Conservation (phyloP, 2,888 invertebrate species). For the Pammene fasciana region DNA sequence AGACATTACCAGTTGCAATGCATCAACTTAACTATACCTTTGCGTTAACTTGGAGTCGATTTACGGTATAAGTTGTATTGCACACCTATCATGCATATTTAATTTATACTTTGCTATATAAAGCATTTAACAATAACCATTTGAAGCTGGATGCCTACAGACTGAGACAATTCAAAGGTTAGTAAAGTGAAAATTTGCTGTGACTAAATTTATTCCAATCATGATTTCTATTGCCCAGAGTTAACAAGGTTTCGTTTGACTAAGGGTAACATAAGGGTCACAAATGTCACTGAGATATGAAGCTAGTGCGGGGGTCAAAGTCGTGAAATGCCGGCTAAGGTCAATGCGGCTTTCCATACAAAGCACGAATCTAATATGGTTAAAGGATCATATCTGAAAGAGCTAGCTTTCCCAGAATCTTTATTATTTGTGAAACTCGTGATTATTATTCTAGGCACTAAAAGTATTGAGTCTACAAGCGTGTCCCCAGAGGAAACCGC, state of each 20-base stretch:
- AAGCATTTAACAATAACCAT: conserved; percentile 23
- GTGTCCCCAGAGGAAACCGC: no score
- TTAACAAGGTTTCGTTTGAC: conserved; percentile 12
- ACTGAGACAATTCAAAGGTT: conserved; percentile 5
- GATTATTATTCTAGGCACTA: no score
- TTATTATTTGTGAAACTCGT: background rate
- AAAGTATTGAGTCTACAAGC: no score
- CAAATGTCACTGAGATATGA: conserved; percentile 26
- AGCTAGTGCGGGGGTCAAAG: conserved; percentile 53
- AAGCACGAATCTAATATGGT: conserved; percentile 45
- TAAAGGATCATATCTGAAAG: conserved; percentile 19
- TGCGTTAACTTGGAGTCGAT: conserved; percentile 21
- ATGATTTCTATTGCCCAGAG: background rate
- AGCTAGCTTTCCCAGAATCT: conserved; percentile 31
- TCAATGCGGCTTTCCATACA: conserved; percentile 55
- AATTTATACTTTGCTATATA: conserved; percentile 12
- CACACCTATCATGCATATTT: conserved; percentile 4
- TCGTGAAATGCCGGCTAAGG: conserved; percentile 57
- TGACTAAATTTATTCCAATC: no score
- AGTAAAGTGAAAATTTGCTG: background rate
- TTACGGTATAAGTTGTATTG: conserved; percentile 30
- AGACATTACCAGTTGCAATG: conserved; percentile 41
- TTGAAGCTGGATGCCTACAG: conserved; percentile 5
- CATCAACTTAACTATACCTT: conserved; percentile 39
- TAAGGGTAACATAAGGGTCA: conserved; percentile 15